Base-by-base conservation (phyloP, 2,113 vertebrate species). In the Andinoacara biseriatus region DNA sequence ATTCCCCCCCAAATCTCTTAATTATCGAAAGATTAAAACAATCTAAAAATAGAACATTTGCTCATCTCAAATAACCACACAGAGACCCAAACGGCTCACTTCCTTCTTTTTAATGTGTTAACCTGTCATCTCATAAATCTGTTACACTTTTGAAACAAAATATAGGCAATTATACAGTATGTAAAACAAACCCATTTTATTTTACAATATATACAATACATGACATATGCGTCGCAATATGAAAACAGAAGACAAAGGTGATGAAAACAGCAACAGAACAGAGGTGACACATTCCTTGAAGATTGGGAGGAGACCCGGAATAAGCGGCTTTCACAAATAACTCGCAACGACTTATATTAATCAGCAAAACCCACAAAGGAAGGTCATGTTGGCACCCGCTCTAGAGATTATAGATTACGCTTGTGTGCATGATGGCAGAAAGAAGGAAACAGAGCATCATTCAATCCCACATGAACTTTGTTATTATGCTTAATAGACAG, bases 121-220 rank as follows among this genome's bases (percentile, higher is more conserved):
- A 93, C 92, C 91, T 90, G 92, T 92, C 91, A 89, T 93, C 93
- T 95, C 94, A 95, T 95, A 94, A 95, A 96, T 95, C 93, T 94
- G 94, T 94, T 95, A 95, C 94, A 94, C 90, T 94, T 95, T 91
- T 94, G 91, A 95, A 95, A 95, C 92, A 95, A 95, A 95, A 96
- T 95, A 95, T 94, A 95, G 94, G 94, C 93, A 95, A 94, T 95
- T 95, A 94, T 95, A 95, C 95, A 96, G 94, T 95, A 95, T 95
- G 94, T 96, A 96, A 96, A 96, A 96, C 94, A 92, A 95, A 95
- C 94, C 91, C 90, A 95, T 95, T 95, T 95, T 95, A 95, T 95
- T 94, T 95, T 96, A 96, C 96, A 96, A 80, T 96, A 96, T 96
- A 78, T 96, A 96, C 96, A 96, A 85, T 84, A 92, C 88, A 93